Conservation (phyloP, 1,140 invertebrate species). For the Drosophila insularis region DNA sequence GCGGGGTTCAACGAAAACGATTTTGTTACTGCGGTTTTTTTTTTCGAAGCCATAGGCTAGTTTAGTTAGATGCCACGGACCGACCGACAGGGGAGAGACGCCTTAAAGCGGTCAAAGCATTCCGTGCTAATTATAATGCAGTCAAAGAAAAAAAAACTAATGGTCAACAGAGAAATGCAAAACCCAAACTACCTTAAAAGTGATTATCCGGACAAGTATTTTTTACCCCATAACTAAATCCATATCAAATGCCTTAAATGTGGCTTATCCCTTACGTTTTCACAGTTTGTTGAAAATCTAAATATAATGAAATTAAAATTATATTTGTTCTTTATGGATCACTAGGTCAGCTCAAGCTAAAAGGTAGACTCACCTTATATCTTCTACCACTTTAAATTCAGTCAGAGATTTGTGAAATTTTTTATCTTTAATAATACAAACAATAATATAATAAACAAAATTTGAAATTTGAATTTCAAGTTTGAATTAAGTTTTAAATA, state of each 20-base stretch:
- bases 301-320: neutral
- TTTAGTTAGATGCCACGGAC: constrained; percentile 32
- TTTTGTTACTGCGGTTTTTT: constrained; percentile 42
- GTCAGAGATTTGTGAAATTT: too few species aligned
- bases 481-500: too few species aligned
- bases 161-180: constrained; percentile 1
- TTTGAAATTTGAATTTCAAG: too few species aligned
- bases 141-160: neutral
- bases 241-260: neutral
- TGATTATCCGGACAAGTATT: neutral
- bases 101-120: constrained; percentile 17
- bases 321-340: neutral
- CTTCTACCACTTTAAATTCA: too few species aligned
- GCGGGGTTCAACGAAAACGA: constrained; percentile 25
- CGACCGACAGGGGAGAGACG: constrained; percentile 15
- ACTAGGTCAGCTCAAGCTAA: too few species aligned
- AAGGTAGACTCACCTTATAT: too few species aligned
- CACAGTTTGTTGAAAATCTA: neutral
- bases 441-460: too few species aligned
- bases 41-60: constrained; percentile 59
- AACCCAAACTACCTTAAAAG: neutral
- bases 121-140: constrained; percentile 14
- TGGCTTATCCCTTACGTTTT: neutral
- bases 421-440: too few species aligned
- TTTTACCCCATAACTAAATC: neutral